Base-by-base conservation (phyloP, 1,140 invertebrate species). In the Epicauta chinensis region DNA sequence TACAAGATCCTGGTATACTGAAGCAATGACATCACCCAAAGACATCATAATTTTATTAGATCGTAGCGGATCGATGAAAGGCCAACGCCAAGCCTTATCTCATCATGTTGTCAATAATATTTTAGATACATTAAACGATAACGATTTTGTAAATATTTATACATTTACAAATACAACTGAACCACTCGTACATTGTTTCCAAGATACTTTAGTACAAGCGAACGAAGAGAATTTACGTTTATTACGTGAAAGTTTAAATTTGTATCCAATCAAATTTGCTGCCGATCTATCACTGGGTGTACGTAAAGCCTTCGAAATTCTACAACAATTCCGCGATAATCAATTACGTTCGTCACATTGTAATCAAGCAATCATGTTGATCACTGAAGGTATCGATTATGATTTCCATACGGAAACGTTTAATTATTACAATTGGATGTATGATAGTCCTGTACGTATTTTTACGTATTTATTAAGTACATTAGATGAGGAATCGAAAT, bases 131-230 rank as follows among this genome's bases (percentile, higher is more conserved):
- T 81, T 99, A 14, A 94, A 90, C 50, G 94, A 97, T 71, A 97
- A 99, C 73, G 97, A 99, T 73, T 98, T 93, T 75, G 95, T 99
- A 55, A 97, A 97, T 71, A 88, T 99, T 47, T 87, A 97, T 68
- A 86, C 83, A 35, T 93, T 93, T 75, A 83, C 81, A 51, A 83
- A 90, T 48, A 75, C 78, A 37, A 86, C 87, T 1, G 77, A 79
- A 58, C 80, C 86, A 70, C 78, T 93, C 15, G 89, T 93, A 29
- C 78, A 81, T 16, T 97, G 93, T 72, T 96, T 95, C 73, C 80
- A 80, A 63, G 83, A 91, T 56, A 85, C 83, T 37, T 74, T 97
- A 31, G 91, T 97, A 43, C 40, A 54, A 63, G 67, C 67, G 3
- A 69, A 70, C 37, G 67, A 70, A 57, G 67, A 70, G 58, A 69